Evolutionary conservation across 2,888 invertebrate species (phyloP).

Genomic region (Campaea margaritaria): DNA sequence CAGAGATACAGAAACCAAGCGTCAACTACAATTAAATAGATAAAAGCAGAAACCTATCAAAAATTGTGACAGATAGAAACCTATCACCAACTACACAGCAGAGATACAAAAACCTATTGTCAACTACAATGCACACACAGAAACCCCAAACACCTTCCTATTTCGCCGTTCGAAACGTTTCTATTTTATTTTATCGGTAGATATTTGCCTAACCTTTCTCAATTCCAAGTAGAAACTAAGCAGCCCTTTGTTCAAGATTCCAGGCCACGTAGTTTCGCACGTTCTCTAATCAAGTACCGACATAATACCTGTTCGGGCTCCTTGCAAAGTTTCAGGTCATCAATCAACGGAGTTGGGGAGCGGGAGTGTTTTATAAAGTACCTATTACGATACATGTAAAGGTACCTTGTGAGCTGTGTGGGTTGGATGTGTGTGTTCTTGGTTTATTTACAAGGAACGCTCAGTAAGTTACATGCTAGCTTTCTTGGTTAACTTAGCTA

Average conservation of each 20-base stretch:
- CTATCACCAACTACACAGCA: no score
- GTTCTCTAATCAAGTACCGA: slow-evolving; percentile 17
- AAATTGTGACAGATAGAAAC: no score
- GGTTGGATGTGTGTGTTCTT: slow-evolving; percentile 10
- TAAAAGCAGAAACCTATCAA: no score
- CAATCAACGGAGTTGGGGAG: slow-evolving; percentile 59
- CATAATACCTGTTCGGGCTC: slow-evolving; percentile 45
- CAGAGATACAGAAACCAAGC: not conserved
- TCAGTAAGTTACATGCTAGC: not conserved
- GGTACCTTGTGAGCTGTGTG: slow-evolving; percentile 5
- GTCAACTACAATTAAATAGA: no score
- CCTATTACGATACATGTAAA: slow-evolving; percentile 27
- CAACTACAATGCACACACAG: not conserved
- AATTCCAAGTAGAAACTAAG: slow-evolving; percentile 28
- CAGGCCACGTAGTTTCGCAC: slow-evolving; percentile 30
- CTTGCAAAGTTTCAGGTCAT: slow-evolving; percentile 58
- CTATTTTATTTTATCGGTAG: slow-evolving; percentile 1
- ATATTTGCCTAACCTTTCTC: not conserved
- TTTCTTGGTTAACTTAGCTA: not conserved
- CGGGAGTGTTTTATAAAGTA: slow-evolving; percentile 55
- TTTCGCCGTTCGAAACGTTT: not conserved
- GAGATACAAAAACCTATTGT: no score
- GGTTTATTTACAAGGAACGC: not conserved
- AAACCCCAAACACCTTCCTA: not conserved
- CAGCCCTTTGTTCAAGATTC: slow-evolving; percentile 34